Evolutionary conservation across 2,113 vertebrate species (phyloP), one percentile per base, ranked within the genome.

Genomic region (Muntiacus reevesi): DNA sequence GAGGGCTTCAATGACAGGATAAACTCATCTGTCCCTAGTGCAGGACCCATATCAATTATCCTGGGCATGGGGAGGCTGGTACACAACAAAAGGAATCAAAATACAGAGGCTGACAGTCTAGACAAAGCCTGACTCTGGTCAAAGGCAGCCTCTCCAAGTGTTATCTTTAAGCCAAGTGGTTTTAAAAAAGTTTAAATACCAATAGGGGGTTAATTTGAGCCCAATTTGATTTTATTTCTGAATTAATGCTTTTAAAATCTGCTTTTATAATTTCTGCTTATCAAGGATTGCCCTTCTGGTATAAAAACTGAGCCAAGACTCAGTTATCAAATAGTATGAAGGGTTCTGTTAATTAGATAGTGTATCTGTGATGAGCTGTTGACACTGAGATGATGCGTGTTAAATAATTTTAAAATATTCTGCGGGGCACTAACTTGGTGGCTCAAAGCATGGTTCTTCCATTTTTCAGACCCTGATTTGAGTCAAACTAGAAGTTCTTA

Each of bases 361-460:
- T 99, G 98, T 99, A 99, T 99, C 98, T 98, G 96, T 99, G 99
- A 99, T 99, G 99, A 99, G 99, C 99, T 99, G 99, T 99, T 99
- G 99, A 99, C 99, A 99, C 97, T 98, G 98, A 99, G 98, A 98
- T 99, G 99, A 99, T 99, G 99, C 99, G 98, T 99, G 99, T 98
- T 99, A 99, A 99, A 99, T 99, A 99, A 99, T 99, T 99, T 99
- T 99, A 99, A 99, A 99, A 99, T 99, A 99, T 99, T 99, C 99
- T 95, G 98, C 97, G 97, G 98, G 99, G 98, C 98, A 99, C 98
- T 98, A 99, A 98, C 98, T 98, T 98, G 92, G 95, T 98, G 82
- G 86, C 74, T 98, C 76, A 97, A 98, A 98, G 98, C 97, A 99
- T 98, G 98, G 98, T 98, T 99, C 98, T 98, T 98, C 98, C 97